Percentiles rank a stretch among this genome's conserved stretches.
phyloP scores from a whole-genome alignment of 2,113 vertebrate species.

The Mesembrinibis cayennensis region DNA sequence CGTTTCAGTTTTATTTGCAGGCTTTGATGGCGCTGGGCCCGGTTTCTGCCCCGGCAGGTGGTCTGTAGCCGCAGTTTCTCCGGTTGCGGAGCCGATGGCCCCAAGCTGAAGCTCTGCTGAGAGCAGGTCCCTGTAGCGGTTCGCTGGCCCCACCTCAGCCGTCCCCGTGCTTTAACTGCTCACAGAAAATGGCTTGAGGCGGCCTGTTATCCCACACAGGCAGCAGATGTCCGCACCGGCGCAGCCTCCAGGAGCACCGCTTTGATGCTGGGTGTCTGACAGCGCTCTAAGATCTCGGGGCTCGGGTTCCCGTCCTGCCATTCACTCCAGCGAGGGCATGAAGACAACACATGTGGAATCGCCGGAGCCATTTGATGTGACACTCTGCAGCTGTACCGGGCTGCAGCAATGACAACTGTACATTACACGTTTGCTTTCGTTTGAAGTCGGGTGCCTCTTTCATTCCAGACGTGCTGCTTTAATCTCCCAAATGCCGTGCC shows the following conservation, averaged over 20 bases:
- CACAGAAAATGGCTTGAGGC: background rate
- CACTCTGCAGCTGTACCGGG: background rate
- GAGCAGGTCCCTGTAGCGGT: background rate
- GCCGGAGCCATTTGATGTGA: background rate
- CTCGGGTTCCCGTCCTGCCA: background rate
- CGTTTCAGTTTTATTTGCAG: background rate
- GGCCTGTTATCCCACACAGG: background rate
- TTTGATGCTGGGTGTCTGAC: background rate
- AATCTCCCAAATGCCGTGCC: background rate
- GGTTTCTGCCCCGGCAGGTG: background rate
- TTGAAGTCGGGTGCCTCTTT: background rate
- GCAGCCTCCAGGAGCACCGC: background rate
- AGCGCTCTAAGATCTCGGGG: accelerated
- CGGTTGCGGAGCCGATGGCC: background rate
- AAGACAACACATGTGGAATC: background rate
- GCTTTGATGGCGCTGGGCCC: background rate
- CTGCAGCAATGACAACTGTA: background rate
- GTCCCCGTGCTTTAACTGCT: background rate
- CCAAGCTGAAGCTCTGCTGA: background rate
- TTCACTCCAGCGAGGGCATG: background rate
- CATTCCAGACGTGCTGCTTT: background rate
- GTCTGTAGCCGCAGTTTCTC: background rate
- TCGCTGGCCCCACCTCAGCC: background rate
- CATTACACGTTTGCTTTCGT: background rate
- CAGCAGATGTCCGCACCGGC: background rate